A percentile compares a stretch with the other conserved stretches of the same genome.
Conservation (phyloP, 2,797 vertebrate genomes). For the Enteromius viviparus region DNA sequence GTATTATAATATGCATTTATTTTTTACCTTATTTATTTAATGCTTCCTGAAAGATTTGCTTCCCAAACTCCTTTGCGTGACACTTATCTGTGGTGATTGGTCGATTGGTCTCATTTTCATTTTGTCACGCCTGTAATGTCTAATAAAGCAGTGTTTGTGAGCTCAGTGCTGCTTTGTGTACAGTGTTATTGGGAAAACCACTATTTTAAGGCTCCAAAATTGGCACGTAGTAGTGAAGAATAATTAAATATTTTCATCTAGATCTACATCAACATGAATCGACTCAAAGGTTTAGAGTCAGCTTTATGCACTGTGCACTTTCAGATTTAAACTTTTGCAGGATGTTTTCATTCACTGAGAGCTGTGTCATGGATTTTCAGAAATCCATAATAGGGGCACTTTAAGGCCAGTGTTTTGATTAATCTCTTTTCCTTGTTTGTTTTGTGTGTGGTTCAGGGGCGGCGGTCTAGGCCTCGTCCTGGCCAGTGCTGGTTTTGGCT, state of each 20-base stretch:
- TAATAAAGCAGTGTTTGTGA: neutral
- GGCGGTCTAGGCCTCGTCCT: conserved; percentile 92
- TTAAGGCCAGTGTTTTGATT: neutral
- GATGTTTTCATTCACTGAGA: neutral
- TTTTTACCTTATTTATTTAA: neutral
- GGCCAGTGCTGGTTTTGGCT: conserved; percentile 94
- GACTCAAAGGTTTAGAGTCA: neutral
- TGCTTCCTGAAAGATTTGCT: neutral
- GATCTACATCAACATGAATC: no score
- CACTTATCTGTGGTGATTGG: no score
- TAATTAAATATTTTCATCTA: neutral
- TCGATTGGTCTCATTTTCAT: neutral
- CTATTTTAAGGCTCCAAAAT: neutral
- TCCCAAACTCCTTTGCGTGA: neutral
- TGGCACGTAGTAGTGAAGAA: neutral
- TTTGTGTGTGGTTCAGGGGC: conserved; percentile 74
- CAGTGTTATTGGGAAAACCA: neutral
- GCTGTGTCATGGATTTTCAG: neutral
- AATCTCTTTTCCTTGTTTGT: neutral
- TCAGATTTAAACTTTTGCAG: neutral
- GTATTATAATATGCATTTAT: neutral
- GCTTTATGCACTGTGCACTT: neutral
- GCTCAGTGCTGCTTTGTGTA: neutral
- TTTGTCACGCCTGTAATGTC: neutral
- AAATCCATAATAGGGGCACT: neutral